Base-by-base conservation (phyloP, 2,888 invertebrate genomes). In the Andrena bicolor region DNA sequence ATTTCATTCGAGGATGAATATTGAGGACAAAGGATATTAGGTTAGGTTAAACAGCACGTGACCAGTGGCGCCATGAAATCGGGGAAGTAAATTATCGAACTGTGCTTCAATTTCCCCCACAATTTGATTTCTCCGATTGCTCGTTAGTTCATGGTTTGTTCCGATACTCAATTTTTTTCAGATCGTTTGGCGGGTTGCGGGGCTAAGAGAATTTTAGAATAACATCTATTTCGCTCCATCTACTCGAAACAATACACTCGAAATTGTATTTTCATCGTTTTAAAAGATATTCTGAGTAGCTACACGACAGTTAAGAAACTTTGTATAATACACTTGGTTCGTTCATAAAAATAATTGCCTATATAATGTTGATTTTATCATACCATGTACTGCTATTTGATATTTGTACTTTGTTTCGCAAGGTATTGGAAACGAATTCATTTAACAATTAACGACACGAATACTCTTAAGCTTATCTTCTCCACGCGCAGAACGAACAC, bases 1-100 rank as follows among this genome's bases (percentile, higher is more conserved):
- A 86, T 86, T 83, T 85, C 81, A 85, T 88, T 85, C 75, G 74
- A 76, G 66, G 41, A 63, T 77, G 68, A 56, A 60, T 77, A 78
- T 82, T 61, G 85, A 82, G 85, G 85, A 85, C 85, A 85, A 85
- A 85, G 85, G 85, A 86, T 76, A 80, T 80, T 83, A 85, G 82
- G 88, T 87, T 88, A 87, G 88, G 82, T 87, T 82, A 72, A 71
- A 75, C 80, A 77, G 56, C 77, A 79, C 84, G 84, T 86, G 85
- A 83, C 83, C 48, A 64, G 78, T 80, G 78, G 84, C 87, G 87
- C 85, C 85, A 83, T 64, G 41, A 71, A 26, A 70, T 68, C 56
- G 35, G 28, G 8, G 2, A 69, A 72, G 35, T 72, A 64, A 79
- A 83, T 72, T 83, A 51, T 49, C 66, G 23, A 82, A 80, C 49